Percentiles rank a stretch among this genome's conserved stretches.
Conservation (phyloP, 2,797 vertebrate genomes). For the Xiphorhynchus erythropygius region DNA sequence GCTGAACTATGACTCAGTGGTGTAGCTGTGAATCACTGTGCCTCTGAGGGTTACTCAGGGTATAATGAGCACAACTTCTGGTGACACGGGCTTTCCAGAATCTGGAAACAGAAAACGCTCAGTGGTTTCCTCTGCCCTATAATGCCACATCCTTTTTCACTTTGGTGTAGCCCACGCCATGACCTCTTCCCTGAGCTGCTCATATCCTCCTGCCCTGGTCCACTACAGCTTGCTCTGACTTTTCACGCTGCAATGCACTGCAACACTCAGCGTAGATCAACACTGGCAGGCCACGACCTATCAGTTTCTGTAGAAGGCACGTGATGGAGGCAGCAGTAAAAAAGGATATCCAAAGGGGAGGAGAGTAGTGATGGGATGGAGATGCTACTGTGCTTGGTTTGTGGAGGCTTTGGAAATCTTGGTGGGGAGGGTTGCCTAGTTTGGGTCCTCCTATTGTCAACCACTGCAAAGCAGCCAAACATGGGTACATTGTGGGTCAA, state of each 20-base stretch:
- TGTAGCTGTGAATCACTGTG: not conserved
- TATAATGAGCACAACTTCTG: not conserved
- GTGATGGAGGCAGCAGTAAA: not conserved
- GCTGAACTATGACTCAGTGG: not conserved
- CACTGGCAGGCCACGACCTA: not conserved
- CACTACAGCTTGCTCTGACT: not conserved
- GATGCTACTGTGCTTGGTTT: not conserved
- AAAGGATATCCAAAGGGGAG: not conserved
- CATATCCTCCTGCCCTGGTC: not conserved
- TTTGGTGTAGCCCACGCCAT: not conserved
- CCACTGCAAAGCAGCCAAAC: not conserved
- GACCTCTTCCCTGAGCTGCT: not conserved
- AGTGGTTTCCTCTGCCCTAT: not conserved
- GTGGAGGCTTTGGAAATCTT: not conserved
- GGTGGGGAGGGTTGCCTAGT: rapidly evolving
- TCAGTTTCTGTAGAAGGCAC: not conserved
- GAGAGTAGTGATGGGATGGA: not conserved
- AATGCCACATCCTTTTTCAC: not conserved
- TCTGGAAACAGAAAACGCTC: not conserved
- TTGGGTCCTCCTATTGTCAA: not conserved
- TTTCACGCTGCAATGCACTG: rapidly evolving
- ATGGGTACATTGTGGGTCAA: not conserved
- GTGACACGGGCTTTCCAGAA: not conserved
- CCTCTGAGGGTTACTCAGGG: not conserved
- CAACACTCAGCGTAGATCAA: not conserved